phyloP scores from a whole-genome alignment of 2,888 invertebrate genomes.

The Rotaria macrura region DNA sequence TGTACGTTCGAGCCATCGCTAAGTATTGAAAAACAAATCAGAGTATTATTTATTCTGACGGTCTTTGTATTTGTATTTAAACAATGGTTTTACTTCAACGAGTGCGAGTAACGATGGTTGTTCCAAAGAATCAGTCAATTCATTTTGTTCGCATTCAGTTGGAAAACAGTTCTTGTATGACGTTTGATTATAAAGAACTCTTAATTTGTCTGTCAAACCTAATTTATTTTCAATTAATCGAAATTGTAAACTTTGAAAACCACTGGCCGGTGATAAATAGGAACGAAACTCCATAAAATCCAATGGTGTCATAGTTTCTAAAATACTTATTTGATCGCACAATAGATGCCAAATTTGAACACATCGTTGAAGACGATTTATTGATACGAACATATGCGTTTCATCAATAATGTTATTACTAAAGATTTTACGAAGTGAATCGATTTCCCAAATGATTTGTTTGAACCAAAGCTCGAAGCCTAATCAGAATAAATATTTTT shows the following conservation, averaged over 20 bases:
- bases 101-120: constrained; percentile 74
- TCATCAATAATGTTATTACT: constrained; percentile 66
- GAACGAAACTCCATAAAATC: constrained; percentile 91
- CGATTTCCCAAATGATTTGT: constrained; percentile 89
- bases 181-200: constrained; percentile 83
- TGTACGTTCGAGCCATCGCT: constrained; percentile 78
- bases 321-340: constrained; percentile 87
- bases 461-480: constrained; percentile 98
- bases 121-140: constrained; percentile 62
- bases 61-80: neutral
- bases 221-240: constrained; percentile 84
- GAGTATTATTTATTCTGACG: neutral
- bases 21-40: constrained; percentile 24
- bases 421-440: constrained; percentile 74
- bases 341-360: constrained; percentile 82
- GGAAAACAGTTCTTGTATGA: constrained; percentile 71
- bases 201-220: constrained; percentile 55
- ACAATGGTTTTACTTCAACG: constrained; percentile 57
- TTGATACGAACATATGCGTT: constrained; percentile 76
- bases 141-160: constrained; percentile 59
- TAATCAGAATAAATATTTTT: constrained; percentile 31
- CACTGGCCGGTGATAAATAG: constrained; percentile 83
- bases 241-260: constrained; percentile 90
- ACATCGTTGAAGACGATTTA: constrained; percentile 77
- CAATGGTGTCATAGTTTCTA: constrained; percentile 96